Evolutionary conservation across 2,113 vertebrate genomes (phyloP).

Genomic region (Acanthisitta chloris): DNA sequence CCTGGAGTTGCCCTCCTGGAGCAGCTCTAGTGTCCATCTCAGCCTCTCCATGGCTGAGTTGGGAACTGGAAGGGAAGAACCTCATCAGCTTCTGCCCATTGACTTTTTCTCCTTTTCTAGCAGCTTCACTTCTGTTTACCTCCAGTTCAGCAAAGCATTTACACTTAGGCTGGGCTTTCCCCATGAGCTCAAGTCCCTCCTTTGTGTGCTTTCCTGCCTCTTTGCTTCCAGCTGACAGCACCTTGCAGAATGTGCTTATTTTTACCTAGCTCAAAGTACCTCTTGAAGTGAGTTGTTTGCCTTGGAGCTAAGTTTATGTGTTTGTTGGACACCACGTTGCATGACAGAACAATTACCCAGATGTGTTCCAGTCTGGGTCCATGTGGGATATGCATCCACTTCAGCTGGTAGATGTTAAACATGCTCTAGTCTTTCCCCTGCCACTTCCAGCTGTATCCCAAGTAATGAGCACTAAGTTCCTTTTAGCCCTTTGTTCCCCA

Average conservation of each 20-base stretch:
- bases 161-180: background rate
- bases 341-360: background rate
- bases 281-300: background rate
- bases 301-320: background rate
- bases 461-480: background rate
- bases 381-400: background rate
- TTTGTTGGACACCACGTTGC: background rate
- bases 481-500: background rate
- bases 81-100: fast-evolving
- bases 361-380: background rate
- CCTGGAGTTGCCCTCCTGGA: background rate
- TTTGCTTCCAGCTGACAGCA: background rate
- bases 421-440: background rate
- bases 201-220: background rate
- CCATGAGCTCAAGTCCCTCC: fast-evolving
- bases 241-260: background rate
- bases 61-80: background rate
- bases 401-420: background rate
- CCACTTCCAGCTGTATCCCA: background rate
- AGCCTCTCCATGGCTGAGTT: background rate
- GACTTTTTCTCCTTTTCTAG: fast-evolving
- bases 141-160: background rate
- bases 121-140: background rate
- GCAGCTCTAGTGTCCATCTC: background rate
- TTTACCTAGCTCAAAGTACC: background rate